phyloP scores from a whole-genome alignment of 2,888 invertebrate genomes.

The Frankliniella intonsa region DNA sequence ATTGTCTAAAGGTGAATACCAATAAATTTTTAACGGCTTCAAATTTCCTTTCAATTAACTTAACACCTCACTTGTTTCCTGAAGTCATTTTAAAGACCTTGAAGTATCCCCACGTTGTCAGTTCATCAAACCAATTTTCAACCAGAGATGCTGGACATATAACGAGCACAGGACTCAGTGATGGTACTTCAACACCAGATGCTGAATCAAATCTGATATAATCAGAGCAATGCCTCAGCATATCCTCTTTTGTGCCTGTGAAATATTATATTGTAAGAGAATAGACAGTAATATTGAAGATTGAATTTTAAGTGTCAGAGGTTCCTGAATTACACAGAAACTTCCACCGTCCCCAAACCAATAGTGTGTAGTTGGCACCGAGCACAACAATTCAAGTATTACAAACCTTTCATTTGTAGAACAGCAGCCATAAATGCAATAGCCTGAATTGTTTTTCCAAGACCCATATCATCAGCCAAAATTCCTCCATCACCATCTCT shows the following conservation, averaged over 20 bases:
- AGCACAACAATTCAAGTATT: neutral
- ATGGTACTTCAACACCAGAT: neutral
- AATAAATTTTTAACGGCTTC: neutral
- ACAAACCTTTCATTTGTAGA: conserved; percentile 10
- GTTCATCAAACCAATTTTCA: conserved; percentile 1
- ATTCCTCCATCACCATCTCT: neutral
- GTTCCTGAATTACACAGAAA: too few species aligned
- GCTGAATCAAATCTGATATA: neutral
- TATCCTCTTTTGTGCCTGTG: neutral
- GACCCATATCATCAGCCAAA: neutral
- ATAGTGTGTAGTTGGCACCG: too few species aligned
- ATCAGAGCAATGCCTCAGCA: neutral
- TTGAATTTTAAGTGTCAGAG: too few species aligned
- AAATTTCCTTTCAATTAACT: neutral
- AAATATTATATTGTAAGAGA: neutral
- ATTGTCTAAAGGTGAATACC: neutral
- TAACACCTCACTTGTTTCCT: neutral
- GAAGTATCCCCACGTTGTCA: neutral
- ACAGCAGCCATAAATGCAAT: conserved; percentile 1
- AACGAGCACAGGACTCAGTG: neutral
- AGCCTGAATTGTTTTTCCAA: neutral
- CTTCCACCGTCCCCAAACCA: too few species aligned
- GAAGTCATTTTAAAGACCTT: neutral
- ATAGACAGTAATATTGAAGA: neutral
- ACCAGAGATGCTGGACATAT: neutral